These are phyloP conservation scores for Anthophora plumipes DNA, from an alignment of 2,888 invertebrate species.

Conservation along the genomic window DNA sequence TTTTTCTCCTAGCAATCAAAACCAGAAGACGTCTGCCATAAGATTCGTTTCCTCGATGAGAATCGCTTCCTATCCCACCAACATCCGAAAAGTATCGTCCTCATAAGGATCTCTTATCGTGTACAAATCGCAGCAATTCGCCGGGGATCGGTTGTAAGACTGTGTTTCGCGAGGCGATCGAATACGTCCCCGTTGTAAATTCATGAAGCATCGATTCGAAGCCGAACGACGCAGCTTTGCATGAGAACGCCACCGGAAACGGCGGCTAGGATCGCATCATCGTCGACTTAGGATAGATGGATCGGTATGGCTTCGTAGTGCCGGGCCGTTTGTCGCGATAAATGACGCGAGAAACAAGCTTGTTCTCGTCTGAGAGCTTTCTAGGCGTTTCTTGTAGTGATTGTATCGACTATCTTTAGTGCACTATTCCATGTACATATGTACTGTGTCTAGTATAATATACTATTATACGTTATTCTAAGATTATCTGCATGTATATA, in stretches of 20 bases:
- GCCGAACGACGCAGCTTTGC: slow-evolving; percentile 29
- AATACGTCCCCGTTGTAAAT: slow-evolving; percentile 59
- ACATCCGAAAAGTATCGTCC: slow-evolving; percentile 17
- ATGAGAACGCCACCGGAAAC: slow-evolving; percentile 18
- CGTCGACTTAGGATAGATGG: slow-evolving; percentile 35
- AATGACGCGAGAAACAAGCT: slow-evolving; percentile 41
- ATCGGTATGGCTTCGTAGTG: slow-evolving; percentile 29
- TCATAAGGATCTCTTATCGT: slow-evolving; percentile 39
- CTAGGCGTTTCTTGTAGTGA: background rate
- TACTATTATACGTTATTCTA: no score
- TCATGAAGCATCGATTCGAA: slow-evolving; percentile 67
- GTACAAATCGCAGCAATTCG: slow-evolving; percentile 74
- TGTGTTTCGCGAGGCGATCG: slow-evolving; percentile 64
- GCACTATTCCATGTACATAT: no score
- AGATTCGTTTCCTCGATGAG: slow-evolving; percentile 10
- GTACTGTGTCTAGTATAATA: no score
- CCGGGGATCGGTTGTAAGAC: slow-evolving; percentile 66
- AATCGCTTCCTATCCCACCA: background rate
- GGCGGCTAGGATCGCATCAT: slow-evolving; percentile 28
- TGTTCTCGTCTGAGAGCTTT: slow-evolving; percentile 12
- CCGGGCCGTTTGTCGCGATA: slow-evolving; percentile 36
- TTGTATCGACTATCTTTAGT: background rate
- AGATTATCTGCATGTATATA: no score
- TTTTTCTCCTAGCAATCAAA: background rate
- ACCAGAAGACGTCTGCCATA: background rate